Conservation (phyloP, 2,888 invertebrate genomes). For the Mycalesis mineus region DNA sequence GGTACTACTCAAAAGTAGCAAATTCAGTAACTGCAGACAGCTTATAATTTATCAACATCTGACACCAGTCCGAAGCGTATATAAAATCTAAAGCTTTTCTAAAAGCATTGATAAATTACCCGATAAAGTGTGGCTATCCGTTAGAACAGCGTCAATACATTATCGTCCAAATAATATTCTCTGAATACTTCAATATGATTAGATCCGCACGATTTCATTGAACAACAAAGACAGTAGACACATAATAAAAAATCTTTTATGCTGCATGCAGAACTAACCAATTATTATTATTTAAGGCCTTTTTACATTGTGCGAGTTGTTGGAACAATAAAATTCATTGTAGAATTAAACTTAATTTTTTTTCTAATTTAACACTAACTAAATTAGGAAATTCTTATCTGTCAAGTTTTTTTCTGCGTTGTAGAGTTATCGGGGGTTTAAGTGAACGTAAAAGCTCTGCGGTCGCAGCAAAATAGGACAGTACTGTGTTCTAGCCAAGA, state of each 20-base stretch:
- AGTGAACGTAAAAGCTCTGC: no score
- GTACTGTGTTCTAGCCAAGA: no score
- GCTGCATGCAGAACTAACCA: neutral
- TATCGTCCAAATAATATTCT: neutral
- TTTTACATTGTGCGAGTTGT: neutral
- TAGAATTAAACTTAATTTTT: neutral
- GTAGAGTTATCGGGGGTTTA: no score
- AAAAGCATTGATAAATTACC: constrained; percentile 1
- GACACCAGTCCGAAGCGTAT: neutral
- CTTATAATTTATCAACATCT: neutral
- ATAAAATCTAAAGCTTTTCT: neutral
- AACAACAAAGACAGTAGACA: neutral
- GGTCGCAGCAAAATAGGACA: no score
- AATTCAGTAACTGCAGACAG: neutral
- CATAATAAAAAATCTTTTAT: neutral
- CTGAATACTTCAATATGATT: neutral
- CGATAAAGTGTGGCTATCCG: neutral
- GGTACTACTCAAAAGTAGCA: no score
- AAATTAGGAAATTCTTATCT: no score
- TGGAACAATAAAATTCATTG: neutral
- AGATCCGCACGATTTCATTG: neutral
- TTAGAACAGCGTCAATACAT: neutral
- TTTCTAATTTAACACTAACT: no score
- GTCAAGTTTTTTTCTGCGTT: no score
- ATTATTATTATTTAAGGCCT: neutral